phyloP scores from a whole-genome alignment of 2,797 vertebrate genomes.

The Enteromius mattozi region DNA sequence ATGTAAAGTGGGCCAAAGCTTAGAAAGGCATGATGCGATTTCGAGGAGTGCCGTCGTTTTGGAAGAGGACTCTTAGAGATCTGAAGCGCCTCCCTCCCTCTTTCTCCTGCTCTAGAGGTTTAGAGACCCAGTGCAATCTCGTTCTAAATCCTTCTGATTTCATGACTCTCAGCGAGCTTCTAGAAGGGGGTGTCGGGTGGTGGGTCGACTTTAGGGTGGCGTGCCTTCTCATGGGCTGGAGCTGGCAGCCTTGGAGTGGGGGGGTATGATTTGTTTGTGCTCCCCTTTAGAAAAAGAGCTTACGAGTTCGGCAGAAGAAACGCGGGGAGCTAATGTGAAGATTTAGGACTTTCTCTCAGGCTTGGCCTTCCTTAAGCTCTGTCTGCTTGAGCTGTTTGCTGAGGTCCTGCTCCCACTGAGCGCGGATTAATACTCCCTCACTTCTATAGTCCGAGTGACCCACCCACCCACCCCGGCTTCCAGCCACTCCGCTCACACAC shows the following conservation, averaged over 20 bases:
- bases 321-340: constrained; percentile 96
- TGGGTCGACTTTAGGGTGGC: constrained; percentile 43
- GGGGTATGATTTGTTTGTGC: constrained; percentile 88
- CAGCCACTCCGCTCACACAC: constrained; percentile 17
- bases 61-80: constrained; percentile 50
- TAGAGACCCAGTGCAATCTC: constrained; percentile 86
- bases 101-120: constrained; percentile 66
- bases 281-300: constrained; percentile 97
- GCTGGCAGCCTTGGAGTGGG: constrained; percentile 57
- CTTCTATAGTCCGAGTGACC: constrained; percentile 47
- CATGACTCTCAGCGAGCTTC: constrained; percentile 60
- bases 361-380: constrained; percentile 93
- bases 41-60: constrained; percentile 44
- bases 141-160: constrained; percentile 88
- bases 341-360: constrained; percentile 95
- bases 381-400: constrained; percentile 91
- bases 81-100: constrained; percentile 41
- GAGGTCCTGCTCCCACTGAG: constrained; percentile 95
- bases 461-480: constrained; percentile 24
- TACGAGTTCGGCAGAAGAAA: constrained; percentile 94
- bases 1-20: constrained; percentile 58
- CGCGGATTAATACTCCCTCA: constrained; percentile 93
- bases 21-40: constrained; percentile 56
- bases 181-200: constrained; percentile 22
- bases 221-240: constrained; percentile 42